Evolutionary conservation across 2,888 invertebrate genomes (phyloP).

Genomic region (Ypsolopha scabrella): DNA sequence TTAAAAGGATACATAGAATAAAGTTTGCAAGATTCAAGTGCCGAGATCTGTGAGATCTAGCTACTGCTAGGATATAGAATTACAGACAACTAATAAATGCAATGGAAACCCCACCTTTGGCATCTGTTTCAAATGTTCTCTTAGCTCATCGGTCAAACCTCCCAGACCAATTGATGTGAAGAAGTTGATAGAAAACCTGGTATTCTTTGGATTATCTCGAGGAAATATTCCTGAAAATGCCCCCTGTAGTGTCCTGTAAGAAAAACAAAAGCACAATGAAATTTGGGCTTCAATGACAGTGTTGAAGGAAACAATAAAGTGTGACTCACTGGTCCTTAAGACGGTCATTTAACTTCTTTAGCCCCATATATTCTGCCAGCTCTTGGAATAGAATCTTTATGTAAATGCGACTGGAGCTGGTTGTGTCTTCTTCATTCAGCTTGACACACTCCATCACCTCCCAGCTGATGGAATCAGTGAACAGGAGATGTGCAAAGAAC

Average conservation of each 20-base stretch:
- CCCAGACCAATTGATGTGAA: slow-evolving; percentile 98
- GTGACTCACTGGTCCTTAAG: slow-evolving; percentile 88
- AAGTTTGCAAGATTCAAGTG: too few species aligned
- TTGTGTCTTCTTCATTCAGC: slow-evolving; percentile 97
- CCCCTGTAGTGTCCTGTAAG: slow-evolving; percentile 82
- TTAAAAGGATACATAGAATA: too few species aligned
- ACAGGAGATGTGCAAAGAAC: slow-evolving; percentile 95
- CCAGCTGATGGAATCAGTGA: slow-evolving; percentile 98
- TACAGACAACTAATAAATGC: too few species aligned
- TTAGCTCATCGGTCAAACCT: slow-evolving; percentile 92
- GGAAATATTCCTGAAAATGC: slow-evolving; percentile 95
- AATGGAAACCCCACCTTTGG: slow-evolving; percentile 65
- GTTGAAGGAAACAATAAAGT: slow-evolving; percentile 9
- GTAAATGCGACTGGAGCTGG: slow-evolving; percentile 96
- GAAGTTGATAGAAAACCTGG: slow-evolving; percentile 97
- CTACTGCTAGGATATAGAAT: too few species aligned
- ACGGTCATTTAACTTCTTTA: slow-evolving; percentile 90
- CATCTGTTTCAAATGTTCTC: slow-evolving; percentile 87
- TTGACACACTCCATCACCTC: slow-evolving; percentile 90
- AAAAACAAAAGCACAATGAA: slow-evolving; percentile 6
- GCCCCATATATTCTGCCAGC: slow-evolving; percentile 95
- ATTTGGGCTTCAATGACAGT: slow-evolving; percentile 6
- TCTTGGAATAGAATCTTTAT: slow-evolving; percentile 98
- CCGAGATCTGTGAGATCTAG: too few species aligned
- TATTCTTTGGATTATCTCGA: slow-evolving; percentile 94